Evolutionary conservation across 2,113 vertebrate species (phyloP), one percentile per base, ranked within the genome.

Genomic region (Leptobrachium ailaonicum): DNA sequence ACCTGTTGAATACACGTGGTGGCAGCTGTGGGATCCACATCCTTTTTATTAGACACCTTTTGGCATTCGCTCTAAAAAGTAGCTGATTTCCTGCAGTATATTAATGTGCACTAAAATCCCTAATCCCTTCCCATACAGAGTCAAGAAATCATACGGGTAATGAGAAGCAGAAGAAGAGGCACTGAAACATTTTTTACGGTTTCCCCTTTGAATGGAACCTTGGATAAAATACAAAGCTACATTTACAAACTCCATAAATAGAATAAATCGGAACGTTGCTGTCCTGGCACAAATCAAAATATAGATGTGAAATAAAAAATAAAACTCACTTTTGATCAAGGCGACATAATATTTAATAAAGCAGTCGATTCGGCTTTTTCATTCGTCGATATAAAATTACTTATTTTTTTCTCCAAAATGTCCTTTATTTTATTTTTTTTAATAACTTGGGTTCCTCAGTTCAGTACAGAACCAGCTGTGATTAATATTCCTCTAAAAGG

Each of bases 401-500:
- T 32, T 32, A 32, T 32, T 32, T 32, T 32, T 32, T 32, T 32
- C 20, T 32, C 20, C 20, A 32, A 32, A 32, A 32, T 32, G 20
- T 32, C 20, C 20, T 32, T 32, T 32, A 32, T 32, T 32, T 32
- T 1, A n/a, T n/a, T 32, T 32, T 32, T 32, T 32, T 32, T 32
- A 32, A 32, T 32, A 32, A 32, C 20, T 32, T 32, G 20, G 20
- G 20, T 32, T 32, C 20, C 13, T 10, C 47, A 47, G 66, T 13
- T n/a, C 13, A 20, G 58, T 13, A 41, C 69, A 66, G 76, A 50
- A n/a, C 32, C 76, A 71, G 64, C 1, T 73, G 1, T 64, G 62
- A 82, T 73, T 76, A 45, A 70, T 58, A 73, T 69, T 9, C 75
- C 62, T 69, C 77, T 10, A 32, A 53, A 7, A 76, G 11, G 70